A percentile compares a stretch with the other conserved stretches of the same genome.
phyloP scores from a whole-genome alignment of 2,797 vertebrate species.

The Novumbra hubbsi region DNA sequence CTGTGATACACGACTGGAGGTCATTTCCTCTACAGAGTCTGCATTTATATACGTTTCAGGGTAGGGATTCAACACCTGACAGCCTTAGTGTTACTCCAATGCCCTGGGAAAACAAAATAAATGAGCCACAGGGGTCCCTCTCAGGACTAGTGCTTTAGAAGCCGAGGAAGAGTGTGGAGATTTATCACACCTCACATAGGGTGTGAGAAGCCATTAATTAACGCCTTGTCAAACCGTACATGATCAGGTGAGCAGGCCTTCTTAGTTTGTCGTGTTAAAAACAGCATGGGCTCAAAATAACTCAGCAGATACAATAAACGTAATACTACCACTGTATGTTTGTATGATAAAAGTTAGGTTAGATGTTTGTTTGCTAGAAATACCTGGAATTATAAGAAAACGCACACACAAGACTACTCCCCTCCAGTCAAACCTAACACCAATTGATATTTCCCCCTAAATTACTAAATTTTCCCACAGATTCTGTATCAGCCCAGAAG shows the following conservation, averaged over 20 bases:
- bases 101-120: not conserved
- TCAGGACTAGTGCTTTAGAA: not conserved
- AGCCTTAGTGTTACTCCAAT: not conserved
- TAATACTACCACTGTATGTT: not conserved
- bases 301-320: not conserved
- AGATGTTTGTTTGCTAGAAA: not conserved
- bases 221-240: not conserved
- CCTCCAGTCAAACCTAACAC: not conserved
- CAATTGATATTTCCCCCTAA: constrained; percentile 3
- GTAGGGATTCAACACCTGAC: not conserved
- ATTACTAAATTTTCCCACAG: not conserved
- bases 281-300: not conserved
- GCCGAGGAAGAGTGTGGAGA: not conserved
- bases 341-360: not conserved
- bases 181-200: not conserved
- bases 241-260: not conserved
- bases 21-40: not conserved
- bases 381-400: not conserved
- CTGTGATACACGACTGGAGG: not conserved
- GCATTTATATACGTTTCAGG: not conserved
- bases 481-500: not conserved
- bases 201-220: not conserved
- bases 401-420: not conserved
- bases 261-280: not conserved
- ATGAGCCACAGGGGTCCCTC: not conserved